These are phyloP conservation scores for Aeoliscus strigatus DNA, from an alignment of 2,797 vertebrate genomes.

Conservation along the genomic window DNA sequence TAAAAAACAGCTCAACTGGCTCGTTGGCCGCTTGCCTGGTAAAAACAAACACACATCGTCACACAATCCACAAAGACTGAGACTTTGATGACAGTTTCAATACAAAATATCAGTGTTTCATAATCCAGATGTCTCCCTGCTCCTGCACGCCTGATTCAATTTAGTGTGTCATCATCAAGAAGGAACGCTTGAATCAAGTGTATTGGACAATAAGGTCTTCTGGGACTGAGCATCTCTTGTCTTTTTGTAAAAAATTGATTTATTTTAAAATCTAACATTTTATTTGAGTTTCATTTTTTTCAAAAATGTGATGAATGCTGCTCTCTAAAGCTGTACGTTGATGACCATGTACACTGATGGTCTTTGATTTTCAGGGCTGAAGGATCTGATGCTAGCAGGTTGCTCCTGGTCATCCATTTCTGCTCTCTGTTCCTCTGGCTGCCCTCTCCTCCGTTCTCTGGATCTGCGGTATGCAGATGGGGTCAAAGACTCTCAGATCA, in stretches of 20 bases:
- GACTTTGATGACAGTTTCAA: no score
- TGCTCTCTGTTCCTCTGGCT: slow-evolving; percentile 91
- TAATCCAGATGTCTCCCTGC: no score
- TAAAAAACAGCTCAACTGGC: slow-evolving; percentile 97
- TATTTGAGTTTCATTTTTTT: not conserved
- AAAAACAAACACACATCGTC: not conserved
- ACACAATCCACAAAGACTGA: no score
- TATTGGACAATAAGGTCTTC: no score
- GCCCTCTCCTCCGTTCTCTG: slow-evolving; percentile 93
- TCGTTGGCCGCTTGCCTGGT: slow-evolving; percentile 92
- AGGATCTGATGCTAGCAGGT: slow-evolving; percentile 92
- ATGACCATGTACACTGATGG: not conserved
- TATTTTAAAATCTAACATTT: not conserved
- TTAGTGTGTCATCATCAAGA: no score
- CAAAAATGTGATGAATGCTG: not conserved
- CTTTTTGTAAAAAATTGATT: no score
- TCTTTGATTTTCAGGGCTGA: slow-evolving; percentile 78
- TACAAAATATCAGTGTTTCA: no score
- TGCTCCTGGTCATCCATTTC: slow-evolving; percentile 94
- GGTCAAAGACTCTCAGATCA: slow-evolving; percentile 92
- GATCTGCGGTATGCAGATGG: slow-evolving; percentile 95
- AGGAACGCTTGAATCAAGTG: no score
- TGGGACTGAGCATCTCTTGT: no score
- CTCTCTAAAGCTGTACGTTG: not conserved
- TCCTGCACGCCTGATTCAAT: no score